Base-by-base conservation (phyloP, 2,797 vertebrate genomes). In the Sebastes hubbsi region DNA sequence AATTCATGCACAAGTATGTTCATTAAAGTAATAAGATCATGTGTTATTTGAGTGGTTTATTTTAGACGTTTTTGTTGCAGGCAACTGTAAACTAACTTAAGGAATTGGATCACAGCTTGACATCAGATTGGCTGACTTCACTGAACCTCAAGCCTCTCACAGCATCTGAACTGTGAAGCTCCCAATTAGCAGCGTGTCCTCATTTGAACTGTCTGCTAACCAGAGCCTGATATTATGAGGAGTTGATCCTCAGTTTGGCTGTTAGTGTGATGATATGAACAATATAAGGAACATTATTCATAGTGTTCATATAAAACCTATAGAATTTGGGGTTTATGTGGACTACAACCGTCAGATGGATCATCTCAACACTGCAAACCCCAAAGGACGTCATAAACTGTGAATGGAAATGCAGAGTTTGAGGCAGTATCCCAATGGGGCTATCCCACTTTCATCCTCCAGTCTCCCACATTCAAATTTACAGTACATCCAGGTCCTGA, bases 381-480 rank as follows among this genome's bases (percentile, higher is more conserved):
- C 25, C 14, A 4, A 34, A 46, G 36, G 24, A 29, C 3, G 2
- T 38, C 11, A 5, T 8, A 18, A 62, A 70, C 32, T 59, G 4
- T 36, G 63, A 76, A 79, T 76, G 22, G 2, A 55, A 77, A 77
- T 61, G 10, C 59, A 64, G 52, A 25, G 10, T 67, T 56, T 29
- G 29, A 64, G 16, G 52, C 24, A 2, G 38, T 12, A 25, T 59
- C 67, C 71, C 72, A 61, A 9, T 27, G 54, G 29, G 16, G 22
- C 59, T 74, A 54, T 61, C 66, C 38, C 42, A 78, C 20, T 81
- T 34, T 34, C 42, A 58, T n/a, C 56, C 58, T 72, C 22, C 3
- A 3, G 10, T 52, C 69, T 55, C 18, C n/a, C 27, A 24, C 73
- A 24, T 42, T 65, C 25, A 54, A 46, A 34, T 70, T 8, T 65